phyloP scores from a whole-genome alignment of 2,888 invertebrate genomes.

The Diachrysia chrysitis region DNA sequence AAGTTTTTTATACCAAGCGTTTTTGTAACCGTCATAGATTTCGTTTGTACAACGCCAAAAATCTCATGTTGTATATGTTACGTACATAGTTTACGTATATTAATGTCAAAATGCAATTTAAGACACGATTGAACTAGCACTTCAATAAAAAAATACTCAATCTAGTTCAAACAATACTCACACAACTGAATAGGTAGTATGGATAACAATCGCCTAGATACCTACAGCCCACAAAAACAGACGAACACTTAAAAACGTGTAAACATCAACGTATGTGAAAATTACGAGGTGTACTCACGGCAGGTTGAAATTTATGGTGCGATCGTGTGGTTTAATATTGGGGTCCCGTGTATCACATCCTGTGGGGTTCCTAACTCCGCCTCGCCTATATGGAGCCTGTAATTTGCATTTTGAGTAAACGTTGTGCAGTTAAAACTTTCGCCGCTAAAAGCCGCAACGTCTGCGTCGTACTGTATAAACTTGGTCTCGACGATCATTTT shows the following conservation, averaged over 20 bases:
- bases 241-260: conserved; percentile 73
- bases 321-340: conserved; percentile 86
- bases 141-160: too few species aligned
- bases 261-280: conserved; percentile 76
- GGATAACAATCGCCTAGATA: conserved; percentile 45
- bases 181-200: too few species aligned
- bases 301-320: conserved; percentile 81
- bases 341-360: conserved; percentile 84
- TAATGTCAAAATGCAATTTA: too few species aligned
- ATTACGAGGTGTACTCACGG: conserved; percentile 76
- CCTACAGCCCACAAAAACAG: conserved; percentile 43
- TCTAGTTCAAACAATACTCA: too few species aligned
- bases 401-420: conserved; percentile 88
- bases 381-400: conserved; percentile 79
- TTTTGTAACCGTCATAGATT: too few species aligned
- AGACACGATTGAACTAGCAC: too few species aligned
- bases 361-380: conserved; percentile 75
- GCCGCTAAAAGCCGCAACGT: conserved; percentile 78
- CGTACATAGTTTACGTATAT: too few species aligned
- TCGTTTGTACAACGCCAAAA: too few species aligned
- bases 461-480: conserved; percentile 73
- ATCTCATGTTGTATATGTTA: too few species aligned
- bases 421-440: conserved; percentile 84
- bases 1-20: too few species aligned
- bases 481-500: conserved; percentile 71